Conservation (phyloP, 2,113 vertebrate species). For the Platycercus adscitus region DNA sequence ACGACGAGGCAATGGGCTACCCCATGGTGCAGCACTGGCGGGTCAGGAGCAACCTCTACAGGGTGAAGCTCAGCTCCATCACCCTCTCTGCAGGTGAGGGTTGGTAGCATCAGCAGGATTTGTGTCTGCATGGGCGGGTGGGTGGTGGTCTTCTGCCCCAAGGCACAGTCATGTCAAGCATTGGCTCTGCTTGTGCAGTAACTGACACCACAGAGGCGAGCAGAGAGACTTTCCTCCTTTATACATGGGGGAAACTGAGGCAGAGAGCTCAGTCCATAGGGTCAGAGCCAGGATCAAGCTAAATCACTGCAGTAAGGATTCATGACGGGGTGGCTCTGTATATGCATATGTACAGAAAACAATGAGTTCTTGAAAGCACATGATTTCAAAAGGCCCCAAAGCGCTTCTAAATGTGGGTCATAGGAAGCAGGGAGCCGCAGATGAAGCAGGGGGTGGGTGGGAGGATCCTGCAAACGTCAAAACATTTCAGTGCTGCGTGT, state of each 20-base stretch:
- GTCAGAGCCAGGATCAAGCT: background rate
- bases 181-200: background rate
- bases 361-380: background rate
- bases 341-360: fast-evolving
- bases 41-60: conserved; percentile 96
- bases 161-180: background rate
- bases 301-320: fast-evolving
- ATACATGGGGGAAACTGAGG: background rate
- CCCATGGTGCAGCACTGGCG: conserved; percentile 98
- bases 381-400: background rate
- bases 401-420: background rate
- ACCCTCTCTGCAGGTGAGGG: conserved; percentile 92
- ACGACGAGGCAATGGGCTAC: conserved; percentile 94
- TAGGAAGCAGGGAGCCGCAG: background rate
- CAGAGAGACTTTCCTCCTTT: background rate
- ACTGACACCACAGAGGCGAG: background rate
- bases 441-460: conserved; percentile 41
- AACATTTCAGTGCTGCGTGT: conserved; percentile 45
- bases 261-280: background rate
- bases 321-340: background rate
- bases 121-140: fast-evolving
- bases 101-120: background rate
- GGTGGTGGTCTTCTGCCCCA: background rate
- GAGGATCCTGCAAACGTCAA: conserved; percentile 46
- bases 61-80: conserved; percentile 95